A percentile compares a stretch with the other conserved stretches of the same genome.
Conservation (phyloP, 2,113 vertebrate species). For the Probosciger aterrimus region DNA sequence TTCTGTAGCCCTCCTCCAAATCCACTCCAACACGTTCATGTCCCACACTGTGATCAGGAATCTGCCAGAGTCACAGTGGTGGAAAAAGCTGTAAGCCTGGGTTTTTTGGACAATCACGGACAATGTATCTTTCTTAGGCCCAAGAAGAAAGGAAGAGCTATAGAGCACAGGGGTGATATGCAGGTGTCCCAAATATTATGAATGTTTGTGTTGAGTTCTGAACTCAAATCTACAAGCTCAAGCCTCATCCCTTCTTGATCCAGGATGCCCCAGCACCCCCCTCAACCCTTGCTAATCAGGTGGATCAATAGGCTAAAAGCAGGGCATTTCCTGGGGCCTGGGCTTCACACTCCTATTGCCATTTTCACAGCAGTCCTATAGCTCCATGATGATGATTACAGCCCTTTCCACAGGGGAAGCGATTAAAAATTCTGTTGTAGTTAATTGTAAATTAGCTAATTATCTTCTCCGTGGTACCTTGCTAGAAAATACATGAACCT, state of each 20-base stretch:
- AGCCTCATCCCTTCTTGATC: rapidly evolving
- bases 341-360: neutral
- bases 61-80: neutral
- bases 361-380: constrained; percentile 58
- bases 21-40: rapidly evolving
- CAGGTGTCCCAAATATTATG: rapidly evolving
- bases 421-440: constrained; percentile 59
- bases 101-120: neutral
- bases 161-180: neutral
- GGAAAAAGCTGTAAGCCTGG: neutral
- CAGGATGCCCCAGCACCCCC: neutral
- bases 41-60: neutral
- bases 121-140: neutral
- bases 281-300: neutral
- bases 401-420: constrained; percentile 52
- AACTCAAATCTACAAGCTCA: neutral
- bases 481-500: constrained; percentile 55
- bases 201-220: neutral
- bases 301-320: constrained; percentile 29
- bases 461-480: constrained; percentile 46
- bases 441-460: constrained; percentile 68
- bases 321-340: constrained; percentile 29
- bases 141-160: neutral
- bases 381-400: constrained; percentile 44
- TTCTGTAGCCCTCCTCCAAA: neutral